These are phyloP conservation scores for Nylanderia fulva DNA, from an alignment of 1,140 invertebrate genomes.

Conservation along the genomic window DNA sequence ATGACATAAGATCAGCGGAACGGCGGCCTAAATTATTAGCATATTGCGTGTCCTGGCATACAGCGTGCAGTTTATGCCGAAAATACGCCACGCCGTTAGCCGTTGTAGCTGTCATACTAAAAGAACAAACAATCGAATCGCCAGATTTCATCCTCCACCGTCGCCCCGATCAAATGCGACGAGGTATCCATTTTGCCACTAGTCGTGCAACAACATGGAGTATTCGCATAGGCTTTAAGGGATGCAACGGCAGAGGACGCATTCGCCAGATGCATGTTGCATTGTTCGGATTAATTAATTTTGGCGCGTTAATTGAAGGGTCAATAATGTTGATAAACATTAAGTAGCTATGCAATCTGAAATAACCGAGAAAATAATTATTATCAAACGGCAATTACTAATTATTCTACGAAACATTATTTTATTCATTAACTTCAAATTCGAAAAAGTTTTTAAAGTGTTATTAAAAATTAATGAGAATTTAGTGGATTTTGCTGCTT, in stretches of 20 bases:
- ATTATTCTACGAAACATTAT: background rate
- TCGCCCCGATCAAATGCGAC: background rate
- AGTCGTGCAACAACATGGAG: background rate
- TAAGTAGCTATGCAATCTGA: background rate
- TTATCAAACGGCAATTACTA: background rate
- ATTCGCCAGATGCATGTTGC: background rate
- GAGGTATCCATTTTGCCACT: constrained; percentile 43
- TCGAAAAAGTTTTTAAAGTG: background rate
- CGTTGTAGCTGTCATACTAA: constrained; percentile 63
- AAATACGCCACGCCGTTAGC: constrained; percentile 41
- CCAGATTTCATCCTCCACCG: constrained; percentile 11
- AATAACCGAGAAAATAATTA: background rate
- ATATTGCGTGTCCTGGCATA: constrained; percentile 81
- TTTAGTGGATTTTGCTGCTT: background rate
- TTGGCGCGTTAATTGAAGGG: background rate
- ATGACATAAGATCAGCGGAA: constrained; percentile 62
- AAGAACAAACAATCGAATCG: constrained; percentile 70
- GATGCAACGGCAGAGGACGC: background rate
- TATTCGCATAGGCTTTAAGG: constrained; percentile 9
- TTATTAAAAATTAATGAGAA: constrained; percentile 5
- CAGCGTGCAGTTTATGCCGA: constrained; percentile 75
- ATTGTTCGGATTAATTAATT: constrained; percentile 13
- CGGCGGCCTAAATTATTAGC: constrained; percentile 78
- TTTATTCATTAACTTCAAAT: background rate
- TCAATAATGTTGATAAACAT: background rate